phyloP scores from a whole-genome alignment of 2,888 invertebrate species.

The Limenitis arthemis region DNA sequence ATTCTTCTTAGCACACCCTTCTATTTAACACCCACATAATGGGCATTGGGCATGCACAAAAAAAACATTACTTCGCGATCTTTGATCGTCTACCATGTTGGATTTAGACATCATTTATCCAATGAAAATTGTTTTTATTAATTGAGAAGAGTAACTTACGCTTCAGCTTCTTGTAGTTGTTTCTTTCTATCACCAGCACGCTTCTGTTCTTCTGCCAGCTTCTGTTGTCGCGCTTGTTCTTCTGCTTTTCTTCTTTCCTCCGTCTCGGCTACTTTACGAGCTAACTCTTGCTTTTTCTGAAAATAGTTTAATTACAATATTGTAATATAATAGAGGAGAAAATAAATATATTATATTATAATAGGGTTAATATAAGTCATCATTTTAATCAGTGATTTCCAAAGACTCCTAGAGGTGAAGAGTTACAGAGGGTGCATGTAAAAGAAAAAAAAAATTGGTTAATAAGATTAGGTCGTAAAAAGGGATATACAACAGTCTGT shows the following conservation, averaged over 20 bases:
- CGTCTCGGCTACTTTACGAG: constrained; percentile 55
- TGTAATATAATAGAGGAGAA: background rate
- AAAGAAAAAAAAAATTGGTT: no score
- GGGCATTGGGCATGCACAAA: no score
- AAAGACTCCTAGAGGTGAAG: no score
- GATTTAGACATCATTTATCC: background rate
- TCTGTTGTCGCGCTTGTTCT: constrained; percentile 44
- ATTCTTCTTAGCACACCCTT: no score
- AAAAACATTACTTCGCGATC: no score
- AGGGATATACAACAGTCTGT: no score
- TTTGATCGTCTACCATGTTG: background rate
- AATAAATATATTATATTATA: no score
- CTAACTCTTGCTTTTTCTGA: constrained; percentile 52
- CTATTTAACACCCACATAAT: no score
- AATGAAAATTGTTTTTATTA: background rate
- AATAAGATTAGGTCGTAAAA: no score
- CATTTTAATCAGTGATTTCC: no score
- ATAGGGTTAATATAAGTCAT: no score
- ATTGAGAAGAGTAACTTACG: constrained; percentile 36
- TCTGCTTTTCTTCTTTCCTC: constrained; percentile 55
- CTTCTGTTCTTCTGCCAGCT: constrained; percentile 48
- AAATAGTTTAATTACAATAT: background rate
- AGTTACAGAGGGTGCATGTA: no score
- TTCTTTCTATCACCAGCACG: constrained; percentile 39
- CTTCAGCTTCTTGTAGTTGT: constrained; percentile 57